A percentile compares a stretch with the other conserved stretches of the same genome.
phyloP scores from a whole-genome alignment of 1,140 invertebrate species.

The Plutomurus gul region DNA sequence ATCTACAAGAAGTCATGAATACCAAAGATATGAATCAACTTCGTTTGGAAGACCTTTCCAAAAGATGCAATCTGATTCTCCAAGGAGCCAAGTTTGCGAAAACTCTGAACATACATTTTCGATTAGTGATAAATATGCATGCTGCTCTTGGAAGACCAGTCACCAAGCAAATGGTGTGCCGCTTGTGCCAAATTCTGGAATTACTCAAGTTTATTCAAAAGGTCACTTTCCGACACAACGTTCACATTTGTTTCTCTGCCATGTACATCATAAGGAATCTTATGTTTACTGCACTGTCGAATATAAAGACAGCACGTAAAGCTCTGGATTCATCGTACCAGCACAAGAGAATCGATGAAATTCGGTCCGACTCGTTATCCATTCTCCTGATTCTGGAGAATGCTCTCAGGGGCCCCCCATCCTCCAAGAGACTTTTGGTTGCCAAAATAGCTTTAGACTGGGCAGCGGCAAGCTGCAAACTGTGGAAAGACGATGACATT shows the following conservation, averaged over 20 bases:
- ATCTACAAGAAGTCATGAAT: conserved; percentile 53
- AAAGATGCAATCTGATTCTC: conserved; percentile 64
- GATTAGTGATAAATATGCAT: conserved; percentile 78
- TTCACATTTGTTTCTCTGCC: conserved; percentile 64
- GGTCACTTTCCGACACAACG: conserved; percentile 64
- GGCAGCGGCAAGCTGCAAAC: conserved; percentile 62
- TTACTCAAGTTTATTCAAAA: conserved; percentile 77
- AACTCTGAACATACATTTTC: conserved; percentile 61
- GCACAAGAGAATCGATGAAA: conserved; percentile 32
- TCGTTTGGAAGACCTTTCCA: conserved; percentile 66
- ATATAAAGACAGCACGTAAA: conserved; percentile 63
- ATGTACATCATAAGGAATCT: conserved; percentile 73
- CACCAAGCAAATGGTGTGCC: conserved; percentile 73
- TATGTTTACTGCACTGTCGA: conserved; percentile 67
- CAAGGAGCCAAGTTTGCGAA: conserved; percentile 64
- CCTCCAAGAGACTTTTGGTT: conserved; percentile 67
- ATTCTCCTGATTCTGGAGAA: conserved; percentile 42
- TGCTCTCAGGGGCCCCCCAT: conserved; percentile 64
- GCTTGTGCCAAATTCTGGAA: conserved; percentile 79
- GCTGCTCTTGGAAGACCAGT: conserved; percentile 74
- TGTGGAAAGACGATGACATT: conserved; percentile 59
- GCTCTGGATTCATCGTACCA: conserved; percentile 46
- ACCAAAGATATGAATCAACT: conserved; percentile 61
- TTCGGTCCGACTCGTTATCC: conserved; percentile 68
- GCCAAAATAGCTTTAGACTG: conserved; percentile 70